A percentile compares a stretch with the other conserved stretches of the same genome.
Conservation (phyloP, 2,888 invertebrate species). For the Hypolimnas misippus region DNA sequence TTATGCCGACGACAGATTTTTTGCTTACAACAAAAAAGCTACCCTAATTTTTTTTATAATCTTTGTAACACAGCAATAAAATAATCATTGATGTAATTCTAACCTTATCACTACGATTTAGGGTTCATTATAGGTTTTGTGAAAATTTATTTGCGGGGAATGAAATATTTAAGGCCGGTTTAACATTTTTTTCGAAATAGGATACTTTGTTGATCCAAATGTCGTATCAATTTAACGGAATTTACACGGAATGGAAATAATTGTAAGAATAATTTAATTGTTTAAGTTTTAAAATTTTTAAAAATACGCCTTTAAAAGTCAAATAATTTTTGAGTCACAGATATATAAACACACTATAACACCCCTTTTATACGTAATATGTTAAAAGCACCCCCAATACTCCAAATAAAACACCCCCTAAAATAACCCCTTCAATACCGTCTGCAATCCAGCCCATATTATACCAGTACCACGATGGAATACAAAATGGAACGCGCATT, state of each 20-base stretch:
- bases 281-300: too few species aligned
- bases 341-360: too few species aligned
- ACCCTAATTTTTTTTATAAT: constrained; percentile 17
- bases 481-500: constrained; percentile 16
- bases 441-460: constrained; percentile 41
- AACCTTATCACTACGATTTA: background rate
- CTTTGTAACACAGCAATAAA: constrained; percentile 14
- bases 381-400: background rate
- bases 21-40: constrained; percentile 39
- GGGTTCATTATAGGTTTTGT: background rate
- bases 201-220: constrained; percentile 38
- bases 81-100: background rate
- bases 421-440: background rate
- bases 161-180: constrained; percentile 20
- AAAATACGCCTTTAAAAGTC: background rate
- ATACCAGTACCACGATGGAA: constrained; percentile 24
- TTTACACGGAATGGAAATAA: background rate
- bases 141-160: constrained; percentile 13
- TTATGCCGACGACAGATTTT: constrained; percentile 40
- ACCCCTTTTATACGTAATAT: background rate
- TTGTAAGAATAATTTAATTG: too few species aligned
- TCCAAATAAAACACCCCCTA: background rate
- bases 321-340: too few species aligned
- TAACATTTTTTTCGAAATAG: constrained; percentile 35
- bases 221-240: constrained; percentile 33